A percentile compares a stretch with the other conserved stretches of the same genome.
Evolutionary conservation across 2,113 vertebrate species (phyloP).

Genomic region (Aegypius monachus): DNA sequence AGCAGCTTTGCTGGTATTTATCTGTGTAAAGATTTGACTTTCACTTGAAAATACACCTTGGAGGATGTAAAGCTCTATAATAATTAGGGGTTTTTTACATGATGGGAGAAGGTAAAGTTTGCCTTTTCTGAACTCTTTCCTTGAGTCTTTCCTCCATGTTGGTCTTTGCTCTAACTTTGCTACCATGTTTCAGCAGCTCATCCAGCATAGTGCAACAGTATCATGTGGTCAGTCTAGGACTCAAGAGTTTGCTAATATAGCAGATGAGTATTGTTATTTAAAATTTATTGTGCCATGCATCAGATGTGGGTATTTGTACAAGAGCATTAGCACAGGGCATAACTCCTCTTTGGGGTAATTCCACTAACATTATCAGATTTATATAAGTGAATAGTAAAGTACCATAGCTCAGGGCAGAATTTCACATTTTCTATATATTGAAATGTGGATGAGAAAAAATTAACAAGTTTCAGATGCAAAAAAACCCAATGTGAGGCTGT

Average conservation of each 20-base stretch:
- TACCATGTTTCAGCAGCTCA: neutral
- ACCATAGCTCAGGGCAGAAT: neutral
- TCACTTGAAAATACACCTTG: neutral
- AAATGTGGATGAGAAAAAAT: neutral
- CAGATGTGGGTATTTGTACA: neutral
- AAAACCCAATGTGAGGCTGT: neutral
- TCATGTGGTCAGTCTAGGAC: neutral
- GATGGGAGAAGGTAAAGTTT: neutral
- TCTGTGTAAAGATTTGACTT: neutral
- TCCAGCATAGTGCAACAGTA: neutral
- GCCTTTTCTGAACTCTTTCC: neutral
- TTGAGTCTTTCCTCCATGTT: neutral
- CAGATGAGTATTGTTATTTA: neutral
- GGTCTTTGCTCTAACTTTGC: neutral
- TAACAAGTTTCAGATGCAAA: neutral
- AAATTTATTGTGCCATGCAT: neutral
- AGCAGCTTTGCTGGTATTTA: neutral
- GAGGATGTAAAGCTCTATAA: neutral
- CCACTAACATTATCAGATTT: neutral
- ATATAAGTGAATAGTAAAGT: neutral
- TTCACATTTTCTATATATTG: neutral
- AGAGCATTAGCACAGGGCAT: neutral
- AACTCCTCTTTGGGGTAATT: neutral
- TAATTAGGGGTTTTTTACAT: neutral
- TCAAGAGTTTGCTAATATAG: neutral